phyloP scores from a whole-genome alignment of 1,140 invertebrate genomes.

The Scaptomyza montana region DNA sequence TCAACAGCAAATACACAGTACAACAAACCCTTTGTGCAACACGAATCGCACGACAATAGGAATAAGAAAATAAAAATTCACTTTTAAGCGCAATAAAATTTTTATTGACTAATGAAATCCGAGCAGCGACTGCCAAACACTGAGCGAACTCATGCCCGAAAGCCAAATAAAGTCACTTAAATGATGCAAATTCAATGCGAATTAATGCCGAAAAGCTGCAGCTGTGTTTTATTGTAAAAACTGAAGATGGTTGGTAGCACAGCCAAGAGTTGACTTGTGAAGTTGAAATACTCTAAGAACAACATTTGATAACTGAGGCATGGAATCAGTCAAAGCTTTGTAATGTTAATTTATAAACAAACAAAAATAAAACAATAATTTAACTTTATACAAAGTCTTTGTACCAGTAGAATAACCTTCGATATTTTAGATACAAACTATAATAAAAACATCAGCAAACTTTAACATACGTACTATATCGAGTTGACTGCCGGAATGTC shows the following conservation, averaged over 20 bases:
- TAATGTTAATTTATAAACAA: too few species aligned
- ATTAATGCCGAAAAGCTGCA: not conserved
- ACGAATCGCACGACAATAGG: constrained; percentile 35
- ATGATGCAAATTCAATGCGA: constrained; percentile 17
- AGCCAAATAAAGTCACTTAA: constrained; percentile 12
- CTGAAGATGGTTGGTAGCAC: not conserved
- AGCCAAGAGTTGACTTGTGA: too few species aligned
- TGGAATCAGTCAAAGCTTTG: too few species aligned
- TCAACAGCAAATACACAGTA: constrained; percentile 21
- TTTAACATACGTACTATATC: not conserved
- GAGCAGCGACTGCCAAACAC: constrained; percentile 34
- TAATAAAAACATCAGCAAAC: not conserved
- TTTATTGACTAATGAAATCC: constrained; percentile 61
- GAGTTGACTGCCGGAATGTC: constrained; percentile 8
- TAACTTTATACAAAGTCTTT: too few species aligned
- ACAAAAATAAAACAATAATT: too few species aligned
- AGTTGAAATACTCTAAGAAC: too few species aligned
- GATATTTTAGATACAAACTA: too few species aligned
- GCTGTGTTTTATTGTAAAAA: constrained; percentile 8
- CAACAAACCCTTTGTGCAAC: constrained; percentile 20
- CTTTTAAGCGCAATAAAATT: constrained; percentile 47
- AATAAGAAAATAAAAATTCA: constrained; percentile 13
- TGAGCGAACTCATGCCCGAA: not conserved
- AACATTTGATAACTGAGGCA: too few species aligned
- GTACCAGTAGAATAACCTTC: too few species aligned